These are phyloP conservation scores for Heliconius charithonia DNA, from an alignment of 2,888 invertebrate species.

Conservation along the genomic window DNA sequence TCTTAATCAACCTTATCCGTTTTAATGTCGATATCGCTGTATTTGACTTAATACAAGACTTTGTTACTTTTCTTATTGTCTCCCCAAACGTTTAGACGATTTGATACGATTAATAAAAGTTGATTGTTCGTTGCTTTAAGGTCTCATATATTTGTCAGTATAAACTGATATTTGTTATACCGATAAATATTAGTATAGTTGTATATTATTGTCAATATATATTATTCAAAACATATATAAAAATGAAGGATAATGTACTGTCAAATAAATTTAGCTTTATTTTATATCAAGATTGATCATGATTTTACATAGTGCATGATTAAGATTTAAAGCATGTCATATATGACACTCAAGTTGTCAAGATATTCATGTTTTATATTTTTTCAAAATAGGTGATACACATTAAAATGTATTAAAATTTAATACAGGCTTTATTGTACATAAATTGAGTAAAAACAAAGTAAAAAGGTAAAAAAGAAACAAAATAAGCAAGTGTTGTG, in stretches of 20 bases:
- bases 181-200: background rate
- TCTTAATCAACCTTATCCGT: background rate
- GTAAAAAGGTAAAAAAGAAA: too few species aligned
- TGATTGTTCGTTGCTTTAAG: background rate
- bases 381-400: too few species aligned
- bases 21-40: background rate
- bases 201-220: background rate
- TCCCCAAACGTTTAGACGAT: background rate
- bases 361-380: background rate
- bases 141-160: too few species aligned
- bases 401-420: too few species aligned
- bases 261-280: background rate
- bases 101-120: background rate
- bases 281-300: constrained; percentile 19
- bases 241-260: background rate
- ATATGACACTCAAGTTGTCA: background rate
- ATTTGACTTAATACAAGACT: background rate
- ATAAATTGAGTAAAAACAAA: too few species aligned
- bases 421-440: too few species aligned
- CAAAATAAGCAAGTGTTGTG: too few species aligned
- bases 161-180: background rate
- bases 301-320: background rate
- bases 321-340: background rate
- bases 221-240: background rate
- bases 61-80: background rate